A percentile compares a stretch with the other conserved stretches of the same genome.
phyloP scores from a whole-genome alignment of 2,113 vertebrate species.

The Chascanopsetta lugubris region DNA sequence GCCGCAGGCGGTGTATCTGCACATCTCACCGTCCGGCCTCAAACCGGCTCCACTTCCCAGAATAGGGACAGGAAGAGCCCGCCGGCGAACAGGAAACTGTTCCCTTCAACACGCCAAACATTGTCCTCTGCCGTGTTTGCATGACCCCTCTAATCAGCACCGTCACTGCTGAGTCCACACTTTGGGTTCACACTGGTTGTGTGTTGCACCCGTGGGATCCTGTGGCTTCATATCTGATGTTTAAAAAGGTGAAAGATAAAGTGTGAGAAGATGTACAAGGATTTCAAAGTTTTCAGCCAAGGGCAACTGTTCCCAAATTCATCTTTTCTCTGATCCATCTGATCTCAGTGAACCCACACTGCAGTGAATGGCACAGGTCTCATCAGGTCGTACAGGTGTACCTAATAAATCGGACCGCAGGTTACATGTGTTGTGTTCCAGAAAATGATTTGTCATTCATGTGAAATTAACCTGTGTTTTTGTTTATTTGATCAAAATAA shows the following conservation, averaged over 20 bases:
- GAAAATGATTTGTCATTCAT: background rate
- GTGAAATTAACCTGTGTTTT: too few relatives aligned
- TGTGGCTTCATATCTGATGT: too few relatives aligned
- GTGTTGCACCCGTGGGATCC: slow-evolving; percentile 12
- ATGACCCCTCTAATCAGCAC: slow-evolving; percentile 49
- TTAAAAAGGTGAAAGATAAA: too few relatives aligned
- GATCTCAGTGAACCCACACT: too few relatives aligned
- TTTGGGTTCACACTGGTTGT: slow-evolving; percentile 36
- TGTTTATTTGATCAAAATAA: too few relatives aligned
- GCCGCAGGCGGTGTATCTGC: background rate
- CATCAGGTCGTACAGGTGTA: background rate
- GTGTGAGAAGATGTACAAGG: background rate
- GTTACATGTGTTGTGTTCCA: background rate
- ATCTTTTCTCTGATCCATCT: too few relatives aligned
- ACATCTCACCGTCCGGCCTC: background rate
- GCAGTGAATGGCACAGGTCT: background rate
- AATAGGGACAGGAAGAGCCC: slow-evolving; percentile 64
- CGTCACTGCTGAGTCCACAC: slow-evolving; percentile 66
- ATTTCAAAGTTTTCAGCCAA: too few relatives aligned
- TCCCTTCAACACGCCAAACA: slow-evolving; percentile 49
- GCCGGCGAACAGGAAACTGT: slow-evolving; percentile 65
- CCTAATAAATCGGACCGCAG: background rate
- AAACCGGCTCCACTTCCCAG: slow-evolving; percentile 30
- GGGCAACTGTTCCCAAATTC: too few relatives aligned
- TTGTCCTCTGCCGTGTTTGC: slow-evolving; percentile 52